These are phyloP conservation scores for Lithophane semibrunnea DNA, from an alignment of 2,888 invertebrate species.

Conservation along the genomic window DNA sequence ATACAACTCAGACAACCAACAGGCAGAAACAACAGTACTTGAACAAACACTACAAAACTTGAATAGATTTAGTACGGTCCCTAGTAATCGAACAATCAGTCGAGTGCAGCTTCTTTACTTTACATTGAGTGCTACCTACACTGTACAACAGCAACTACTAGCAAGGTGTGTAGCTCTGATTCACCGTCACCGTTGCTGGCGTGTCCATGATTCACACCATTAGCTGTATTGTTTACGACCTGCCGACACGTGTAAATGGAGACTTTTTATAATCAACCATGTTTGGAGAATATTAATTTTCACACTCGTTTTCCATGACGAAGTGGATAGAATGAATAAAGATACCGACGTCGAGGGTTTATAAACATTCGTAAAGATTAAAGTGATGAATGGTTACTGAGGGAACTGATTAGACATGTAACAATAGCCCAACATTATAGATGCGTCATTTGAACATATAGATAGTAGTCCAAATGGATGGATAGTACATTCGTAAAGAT, in stretches of 20 bases:
- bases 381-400: not conserved
- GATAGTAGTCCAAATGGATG: not conserved
- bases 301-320: constrained; percentile 32
- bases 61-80: not conserved
- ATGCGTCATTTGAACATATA: not conserved
- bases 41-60: not conserved
- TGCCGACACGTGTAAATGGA: constrained; percentile 57
- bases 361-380: not conserved
- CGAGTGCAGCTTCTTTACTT: constrained; percentile 20
- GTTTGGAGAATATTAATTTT: constrained; percentile 39
- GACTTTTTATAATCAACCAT: constrained; percentile 39
- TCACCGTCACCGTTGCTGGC: constrained; percentile 52
- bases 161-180: constrained; percentile 56
- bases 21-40: not conserved
- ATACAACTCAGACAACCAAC: not conserved
- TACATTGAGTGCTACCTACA: not conserved
- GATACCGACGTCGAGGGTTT: constrained; percentile 1
- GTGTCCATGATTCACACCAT: constrained; percentile 63
- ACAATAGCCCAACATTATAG: not conserved
- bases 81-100: not conserved
- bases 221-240: constrained; percentile 60
- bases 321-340: constrained; percentile 22
- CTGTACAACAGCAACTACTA: not conserved
- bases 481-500: not conserved
- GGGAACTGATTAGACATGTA: not conserved